A percentile compares a stretch with the other conserved stretches of the same genome.
phyloP scores from a whole-genome alignment of 2,888 invertebrate species.

The Agrochola circellaris region DNA sequence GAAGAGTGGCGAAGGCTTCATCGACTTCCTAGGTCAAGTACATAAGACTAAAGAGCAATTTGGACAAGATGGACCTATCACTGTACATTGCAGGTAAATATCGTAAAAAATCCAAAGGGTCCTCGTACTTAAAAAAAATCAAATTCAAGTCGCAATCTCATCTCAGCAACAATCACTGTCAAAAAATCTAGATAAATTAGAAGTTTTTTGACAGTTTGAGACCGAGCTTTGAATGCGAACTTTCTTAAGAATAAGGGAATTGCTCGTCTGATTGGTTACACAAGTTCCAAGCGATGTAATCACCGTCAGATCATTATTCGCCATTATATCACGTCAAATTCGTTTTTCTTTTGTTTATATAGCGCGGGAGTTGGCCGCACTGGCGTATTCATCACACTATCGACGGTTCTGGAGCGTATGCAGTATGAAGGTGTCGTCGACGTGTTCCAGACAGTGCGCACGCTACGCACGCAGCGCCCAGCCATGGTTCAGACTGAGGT shows the following conservation, averaged over 20 bases:
- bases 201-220: not conserved
- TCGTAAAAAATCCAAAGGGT: not conserved
- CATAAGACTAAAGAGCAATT: conserved; percentile 99
- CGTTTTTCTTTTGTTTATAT: conserved; percentile 40
- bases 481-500: conserved; percentile 99
- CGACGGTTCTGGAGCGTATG: conserved; percentile 99
- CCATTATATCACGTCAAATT: not conserved
- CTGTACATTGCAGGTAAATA: conserved; percentile 97
- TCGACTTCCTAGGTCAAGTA: conserved; percentile 99
- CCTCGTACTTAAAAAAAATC: not conserved
- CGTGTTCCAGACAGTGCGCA: conserved; percentile 99
- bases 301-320: not conserved
- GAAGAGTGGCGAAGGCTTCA: conserved; percentile 99
- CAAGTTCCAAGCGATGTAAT: not conserved
- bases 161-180: not conserved
- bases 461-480: conserved; percentile 99
- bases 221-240: not conserved
- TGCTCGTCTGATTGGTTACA: not conserved
- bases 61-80: conserved; percentile 99
- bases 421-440: conserved; percentile 99
- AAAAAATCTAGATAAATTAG: not conserved
- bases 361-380: conserved; percentile 99
- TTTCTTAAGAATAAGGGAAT: not conserved
- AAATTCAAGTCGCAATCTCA: not conserved
- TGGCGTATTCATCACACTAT: conserved; percentile 99